Evolutionary conservation across 2,888 invertebrate species (phyloP), one percentile per base, ranked within the genome.

Genomic region (Agriopis marginaria): DNA sequence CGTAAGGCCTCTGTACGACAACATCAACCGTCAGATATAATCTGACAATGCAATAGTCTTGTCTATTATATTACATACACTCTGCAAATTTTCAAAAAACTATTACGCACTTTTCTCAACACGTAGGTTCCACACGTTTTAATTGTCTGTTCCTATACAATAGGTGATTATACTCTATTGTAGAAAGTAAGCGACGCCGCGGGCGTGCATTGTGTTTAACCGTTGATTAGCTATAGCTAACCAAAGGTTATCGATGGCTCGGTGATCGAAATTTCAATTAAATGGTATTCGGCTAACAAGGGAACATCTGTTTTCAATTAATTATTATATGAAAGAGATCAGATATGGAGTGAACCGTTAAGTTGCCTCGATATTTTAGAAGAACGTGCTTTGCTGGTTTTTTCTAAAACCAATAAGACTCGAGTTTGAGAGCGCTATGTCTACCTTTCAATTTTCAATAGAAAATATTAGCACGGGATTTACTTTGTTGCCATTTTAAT

Each of bases 301-400:
- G 86, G 82, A 87, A 88, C 91, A 93, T 93, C 92, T 93, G 93
- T 92, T 89, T 89, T 87, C 89, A 86, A 92, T 93, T 92, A 91
- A 93, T 93, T 92, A 89, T 86, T 79, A 77, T 80, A 80, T 81
- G 87, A 86, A 89, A 86, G 82, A 81, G 79, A 78, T 77, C 80
- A 72, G 79, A 79, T 77, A 82, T 83, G 75, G 74, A 42, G 75
- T 55, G 60, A 9, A 65, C 72, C 72, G 76, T 80, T 76, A 78
- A 81, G 77, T 83, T 83, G 83, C 83, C 79, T 81, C 82, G 79
- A 83, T 82, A 79, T 69, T 77, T 51, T 11, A 14, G 50, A 49
- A 42, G 49, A 60, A n/a, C 39, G 14, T 39, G 49, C 39, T 62
- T 4, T 51, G 17, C 42, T 51, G 17, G 7, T 50, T 51, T 12